These are phyloP conservation scores for Lepidurus apus DNA, from an alignment of 1,140 invertebrate genomes.

Conservation along the genomic window DNA sequence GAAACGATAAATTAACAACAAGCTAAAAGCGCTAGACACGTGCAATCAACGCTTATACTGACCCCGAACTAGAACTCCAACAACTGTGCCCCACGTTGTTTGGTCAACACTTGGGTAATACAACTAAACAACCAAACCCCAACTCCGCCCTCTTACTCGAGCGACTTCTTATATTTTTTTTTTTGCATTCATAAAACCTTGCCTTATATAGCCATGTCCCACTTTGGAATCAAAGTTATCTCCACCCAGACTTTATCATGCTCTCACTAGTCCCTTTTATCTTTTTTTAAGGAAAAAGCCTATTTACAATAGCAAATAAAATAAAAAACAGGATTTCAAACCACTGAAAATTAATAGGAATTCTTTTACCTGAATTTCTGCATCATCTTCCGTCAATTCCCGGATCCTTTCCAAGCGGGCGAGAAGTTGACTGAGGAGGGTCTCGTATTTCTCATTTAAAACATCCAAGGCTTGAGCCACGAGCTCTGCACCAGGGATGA, in stretches of 20 bases:
- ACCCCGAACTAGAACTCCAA: background rate
- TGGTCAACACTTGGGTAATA: conserved; percentile 1
- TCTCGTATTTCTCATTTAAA: conserved; percentile 73
- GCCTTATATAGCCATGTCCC: background rate
- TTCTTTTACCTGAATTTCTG: conserved; percentile 58
- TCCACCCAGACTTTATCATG: conserved; percentile 22
- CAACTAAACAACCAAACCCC: background rate
- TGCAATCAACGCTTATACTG: background rate
- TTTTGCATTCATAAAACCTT: background rate
- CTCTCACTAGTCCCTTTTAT: background rate
- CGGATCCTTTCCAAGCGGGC: conserved; percentile 58
- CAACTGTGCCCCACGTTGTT: conserved; percentile 1
- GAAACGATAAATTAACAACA: background rate
- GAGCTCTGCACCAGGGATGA: conserved; percentile 55
- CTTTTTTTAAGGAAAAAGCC: background rate
- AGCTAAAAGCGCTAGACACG: background rate
- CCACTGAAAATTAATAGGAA: conserved; percentile 27
- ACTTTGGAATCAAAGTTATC: background rate
- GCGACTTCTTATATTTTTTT: background rate
- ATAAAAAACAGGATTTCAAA: background rate
- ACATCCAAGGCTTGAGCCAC: conserved; percentile 79
- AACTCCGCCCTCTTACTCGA: conserved; percentile 8
- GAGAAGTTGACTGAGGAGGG: conserved; percentile 65
- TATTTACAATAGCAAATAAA: background rate
- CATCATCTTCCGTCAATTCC: conserved; percentile 53